Conservation (phyloP, 2,113 vertebrate species). For the Anser cygnoides region DNA sequence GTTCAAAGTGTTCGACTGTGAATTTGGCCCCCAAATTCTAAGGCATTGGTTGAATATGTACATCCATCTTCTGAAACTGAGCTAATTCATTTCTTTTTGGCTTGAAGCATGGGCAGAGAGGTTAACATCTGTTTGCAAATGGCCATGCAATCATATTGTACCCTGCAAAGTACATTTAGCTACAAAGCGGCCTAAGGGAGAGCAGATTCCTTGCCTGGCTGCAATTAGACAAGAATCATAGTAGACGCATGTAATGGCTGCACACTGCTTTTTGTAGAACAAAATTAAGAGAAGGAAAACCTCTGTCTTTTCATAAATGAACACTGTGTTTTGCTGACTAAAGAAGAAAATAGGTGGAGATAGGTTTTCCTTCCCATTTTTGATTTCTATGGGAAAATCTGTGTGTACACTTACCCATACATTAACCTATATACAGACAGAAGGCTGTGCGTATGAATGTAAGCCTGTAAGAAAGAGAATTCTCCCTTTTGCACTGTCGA, state of each 20-base stretch:
- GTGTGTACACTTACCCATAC: background rate
- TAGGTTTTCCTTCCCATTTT: background rate
- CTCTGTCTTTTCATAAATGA: background rate
- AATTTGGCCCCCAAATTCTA: background rate
- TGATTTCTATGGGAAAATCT: background rate
- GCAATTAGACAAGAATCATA: background rate
- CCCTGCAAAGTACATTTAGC: background rate
- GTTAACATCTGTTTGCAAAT: background rate
- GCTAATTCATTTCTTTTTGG: background rate
- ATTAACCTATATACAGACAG: background rate
- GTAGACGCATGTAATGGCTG: background rate
- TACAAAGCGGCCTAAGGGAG: background rate
- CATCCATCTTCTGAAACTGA: background rate
- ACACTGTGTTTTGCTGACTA: background rate
- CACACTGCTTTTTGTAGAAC: background rate
- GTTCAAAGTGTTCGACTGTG: background rate
- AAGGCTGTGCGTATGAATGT: background rate
- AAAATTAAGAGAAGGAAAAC: background rate
- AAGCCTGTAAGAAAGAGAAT: background rate
- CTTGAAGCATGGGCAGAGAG: background rate
- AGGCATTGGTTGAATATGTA: conserved; percentile 9
- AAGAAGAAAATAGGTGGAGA: background rate
- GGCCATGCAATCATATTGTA: rapidly evolving
- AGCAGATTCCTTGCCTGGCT: background rate
- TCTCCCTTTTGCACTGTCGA: background rate